These are phyloP conservation scores for Pseudomugil gertrudae DNA, from an alignment of 2,797 vertebrate genomes.

Conservation along the genomic window DNA sequence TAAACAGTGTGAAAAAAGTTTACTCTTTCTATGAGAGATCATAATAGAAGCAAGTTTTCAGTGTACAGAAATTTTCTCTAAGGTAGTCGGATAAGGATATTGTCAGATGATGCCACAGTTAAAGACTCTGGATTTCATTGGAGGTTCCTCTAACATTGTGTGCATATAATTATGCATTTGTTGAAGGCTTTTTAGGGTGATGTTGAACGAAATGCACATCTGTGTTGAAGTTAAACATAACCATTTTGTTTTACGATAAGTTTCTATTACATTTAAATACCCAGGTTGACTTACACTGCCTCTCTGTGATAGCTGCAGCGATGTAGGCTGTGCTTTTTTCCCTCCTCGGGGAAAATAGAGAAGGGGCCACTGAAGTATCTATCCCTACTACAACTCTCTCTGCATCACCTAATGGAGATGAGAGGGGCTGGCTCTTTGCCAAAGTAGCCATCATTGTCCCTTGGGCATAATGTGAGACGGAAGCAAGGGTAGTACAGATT, in stretches of 20 bases:
- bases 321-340: conserved; percentile 26
- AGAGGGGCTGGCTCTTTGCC: conserved; percentile 63
- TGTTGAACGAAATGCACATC: conserved; percentile 32
- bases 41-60: background rate
- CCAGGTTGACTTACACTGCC: conserved; percentile 5
- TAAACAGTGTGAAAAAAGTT: too few species aligned
- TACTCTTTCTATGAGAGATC: background rate
- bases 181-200: background rate
- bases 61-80: background rate
- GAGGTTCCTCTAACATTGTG: conserved; percentile 10
- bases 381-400: conserved; percentile 59
- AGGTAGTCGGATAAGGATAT: background rate
- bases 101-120: background rate
- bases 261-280: conserved; percentile 27
- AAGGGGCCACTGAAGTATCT: conserved; percentile 62
- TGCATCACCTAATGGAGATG: conserved; percentile 67
- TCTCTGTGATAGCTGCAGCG: conserved; percentile 17
- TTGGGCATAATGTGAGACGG: conserved; percentile 47
- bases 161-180: conserved; percentile 23
- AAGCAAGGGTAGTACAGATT: conserved; percentile 50
- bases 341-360: conserved; percentile 51
- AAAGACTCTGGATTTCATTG: too few species aligned
- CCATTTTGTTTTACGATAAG: conserved; percentile 25
- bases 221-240: conserved; percentile 35
- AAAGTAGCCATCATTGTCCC: conserved; percentile 60